Conservation (phyloP, 2,113 vertebrate species). For the Microcebus ravelobensis region DNA sequence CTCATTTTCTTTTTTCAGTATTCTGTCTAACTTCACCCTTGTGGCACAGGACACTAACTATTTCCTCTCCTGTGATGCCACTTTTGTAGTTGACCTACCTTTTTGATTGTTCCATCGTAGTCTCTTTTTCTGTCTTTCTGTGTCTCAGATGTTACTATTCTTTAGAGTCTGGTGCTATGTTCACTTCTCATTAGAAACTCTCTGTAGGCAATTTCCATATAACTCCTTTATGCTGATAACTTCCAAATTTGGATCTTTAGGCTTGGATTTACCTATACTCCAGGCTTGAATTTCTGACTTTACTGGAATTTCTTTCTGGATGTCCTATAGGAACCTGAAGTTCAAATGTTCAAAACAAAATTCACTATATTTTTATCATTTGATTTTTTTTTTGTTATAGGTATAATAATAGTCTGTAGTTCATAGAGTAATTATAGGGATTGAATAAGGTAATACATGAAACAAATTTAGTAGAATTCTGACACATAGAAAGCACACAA, state of each 20-base stretch:
- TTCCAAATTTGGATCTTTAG: constrained; percentile 17
- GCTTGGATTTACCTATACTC: neutral
- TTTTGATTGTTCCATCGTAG: neutral
- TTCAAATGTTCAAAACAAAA: constrained; percentile 45
- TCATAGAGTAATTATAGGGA: neutral
- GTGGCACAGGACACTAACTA: neutral
- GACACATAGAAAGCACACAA: neutral
- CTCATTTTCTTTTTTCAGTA: constrained; percentile 1
- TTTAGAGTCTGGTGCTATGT: neutral
- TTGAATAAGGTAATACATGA: constrained; percentile 12
- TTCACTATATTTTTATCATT: neutral
- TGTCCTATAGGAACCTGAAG: neutral
- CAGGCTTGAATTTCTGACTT: neutral
- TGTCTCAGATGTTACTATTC: neutral
- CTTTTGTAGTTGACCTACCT: neutral
- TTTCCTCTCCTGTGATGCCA: neutral
- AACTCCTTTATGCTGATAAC: neutral
- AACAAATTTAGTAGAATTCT: constrained; percentile 43
- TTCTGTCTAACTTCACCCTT: neutral
- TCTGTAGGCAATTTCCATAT: neutral
- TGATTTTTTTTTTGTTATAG: neutral
- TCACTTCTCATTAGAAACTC: neutral
- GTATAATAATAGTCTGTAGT: constrained; percentile 27
- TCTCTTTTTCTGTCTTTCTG: neutral
- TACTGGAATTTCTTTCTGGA: neutral